Conservation (phyloP, 2,797 vertebrate genomes). For the Acipenser transmontanus region DNA sequence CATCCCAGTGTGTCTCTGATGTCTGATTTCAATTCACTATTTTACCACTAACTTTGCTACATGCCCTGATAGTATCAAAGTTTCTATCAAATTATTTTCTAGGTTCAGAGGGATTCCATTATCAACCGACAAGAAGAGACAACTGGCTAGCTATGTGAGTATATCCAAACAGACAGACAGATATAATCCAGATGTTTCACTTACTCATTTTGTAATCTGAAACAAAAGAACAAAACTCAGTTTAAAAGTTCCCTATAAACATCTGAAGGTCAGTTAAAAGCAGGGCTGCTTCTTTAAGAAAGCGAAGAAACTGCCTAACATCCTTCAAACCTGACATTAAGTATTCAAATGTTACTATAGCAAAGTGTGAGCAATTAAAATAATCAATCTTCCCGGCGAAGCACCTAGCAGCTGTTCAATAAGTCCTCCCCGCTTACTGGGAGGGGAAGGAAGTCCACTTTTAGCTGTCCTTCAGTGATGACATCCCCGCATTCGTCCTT, state of each 20-base stretch:
- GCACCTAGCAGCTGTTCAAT: conserved; percentile 93
- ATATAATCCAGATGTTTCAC: conserved; percentile 41
- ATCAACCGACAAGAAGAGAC: conserved; percentile 14
- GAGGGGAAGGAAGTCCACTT: conserved; percentile 73
- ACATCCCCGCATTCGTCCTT: conserved; percentile 62
- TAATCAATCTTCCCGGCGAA: conserved; percentile 92
- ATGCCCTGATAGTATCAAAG: no score
- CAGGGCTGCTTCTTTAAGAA: conserved; percentile 33
- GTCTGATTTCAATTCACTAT: no score
- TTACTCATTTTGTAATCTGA: conserved; percentile 30
- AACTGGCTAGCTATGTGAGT: conserved; percentile 38
- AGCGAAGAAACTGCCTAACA: conserved; percentile 53
- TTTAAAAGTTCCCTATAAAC: no score
- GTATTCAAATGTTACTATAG: conserved; percentile 88
- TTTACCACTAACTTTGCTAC: no score
- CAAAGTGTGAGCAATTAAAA: conserved; percentile 95
- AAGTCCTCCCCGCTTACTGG: conserved; percentile 78
- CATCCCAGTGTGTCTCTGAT: no score
- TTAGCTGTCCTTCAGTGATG: conserved; percentile 88
- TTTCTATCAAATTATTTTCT: no score
- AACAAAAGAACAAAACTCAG: background rate
- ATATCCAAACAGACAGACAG: conserved; percentile 35
- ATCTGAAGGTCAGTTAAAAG: conserved; percentile 13
- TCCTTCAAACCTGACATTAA: conserved; percentile 93
- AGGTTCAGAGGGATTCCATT: background rate